Conservation (phyloP, 2,888 invertebrate genomes). For the Cephus sareptanus region DNA sequence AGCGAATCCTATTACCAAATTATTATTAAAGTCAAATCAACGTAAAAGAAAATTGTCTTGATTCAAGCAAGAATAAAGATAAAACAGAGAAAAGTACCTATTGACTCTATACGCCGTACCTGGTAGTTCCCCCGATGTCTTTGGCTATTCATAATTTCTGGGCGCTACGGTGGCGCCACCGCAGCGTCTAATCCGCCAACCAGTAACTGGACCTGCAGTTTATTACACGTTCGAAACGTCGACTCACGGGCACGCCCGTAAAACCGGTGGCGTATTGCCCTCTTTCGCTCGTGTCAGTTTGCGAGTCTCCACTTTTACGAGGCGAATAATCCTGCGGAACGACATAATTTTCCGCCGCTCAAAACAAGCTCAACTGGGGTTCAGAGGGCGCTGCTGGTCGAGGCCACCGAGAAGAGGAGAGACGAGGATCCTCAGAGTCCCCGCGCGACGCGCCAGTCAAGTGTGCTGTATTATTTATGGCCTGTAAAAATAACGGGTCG, state of each 20-base stretch:
- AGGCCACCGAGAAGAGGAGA: neutral
- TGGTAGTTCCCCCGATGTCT: neutral
- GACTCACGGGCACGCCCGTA: neutral
- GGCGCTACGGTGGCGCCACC: neutral
- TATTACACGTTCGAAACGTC: neutral
- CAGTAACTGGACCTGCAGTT: neutral
- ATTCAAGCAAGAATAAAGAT: neutral
- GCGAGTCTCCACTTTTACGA: constrained; percentile 1
- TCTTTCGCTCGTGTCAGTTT: neutral
- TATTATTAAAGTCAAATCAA: neutral
- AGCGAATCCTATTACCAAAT: neutral
- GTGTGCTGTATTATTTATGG: constrained; percentile 4
- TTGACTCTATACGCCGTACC: neutral
- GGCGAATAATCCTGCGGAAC: constrained; percentile 6
- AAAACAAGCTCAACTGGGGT: neutral
- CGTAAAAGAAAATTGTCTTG: neutral
- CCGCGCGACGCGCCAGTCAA: neutral
- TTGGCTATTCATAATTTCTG: neutral
- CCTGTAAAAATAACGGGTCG: constrained; percentile 1
- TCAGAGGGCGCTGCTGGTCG: neutral
- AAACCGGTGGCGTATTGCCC: neutral
- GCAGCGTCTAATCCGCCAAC: neutral
- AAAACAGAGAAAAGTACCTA: too few species aligned
- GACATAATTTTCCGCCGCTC: neutral
- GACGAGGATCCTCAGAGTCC: neutral